Evolutionary conservation across 2,113 vertebrate genomes (phyloP).

Genomic region (Sebastes schlegelii): DNA sequence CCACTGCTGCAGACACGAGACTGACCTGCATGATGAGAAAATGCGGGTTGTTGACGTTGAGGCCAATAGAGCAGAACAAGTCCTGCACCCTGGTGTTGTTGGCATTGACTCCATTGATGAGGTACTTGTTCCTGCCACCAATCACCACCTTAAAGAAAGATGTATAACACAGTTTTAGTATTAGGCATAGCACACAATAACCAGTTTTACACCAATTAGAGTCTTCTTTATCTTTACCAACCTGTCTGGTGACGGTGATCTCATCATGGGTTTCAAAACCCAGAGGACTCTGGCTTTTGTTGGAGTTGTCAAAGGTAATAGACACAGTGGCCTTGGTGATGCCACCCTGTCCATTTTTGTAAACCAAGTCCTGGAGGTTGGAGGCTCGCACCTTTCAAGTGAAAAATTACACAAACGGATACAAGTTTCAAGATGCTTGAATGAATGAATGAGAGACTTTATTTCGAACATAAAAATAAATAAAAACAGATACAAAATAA

Average conservation of each 20-base stretch:
- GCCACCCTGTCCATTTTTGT: conserved; percentile 95
- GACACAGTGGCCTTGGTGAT: conserved; percentile 93
- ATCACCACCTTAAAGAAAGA: conserved; percentile 84
- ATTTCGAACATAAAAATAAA: too few relatives aligned
- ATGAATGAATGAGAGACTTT: too few relatives aligned
- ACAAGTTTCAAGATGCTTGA: not conserved
- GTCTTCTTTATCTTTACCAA: conserved; percentile 49
- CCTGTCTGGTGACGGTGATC: conserved; percentile 95
- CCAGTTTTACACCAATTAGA: not conserved
- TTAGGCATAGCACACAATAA: not conserved
- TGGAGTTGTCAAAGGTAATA: conserved; percentile 94
- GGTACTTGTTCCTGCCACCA: conserved; percentile 95
- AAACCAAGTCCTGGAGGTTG: conserved; percentile 94
- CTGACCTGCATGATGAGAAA: conserved; percentile 99
- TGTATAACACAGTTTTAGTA: not conserved
- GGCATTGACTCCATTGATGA: conserved; percentile 94
- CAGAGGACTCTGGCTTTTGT: conserved; percentile 93
- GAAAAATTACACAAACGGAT: not conserved
- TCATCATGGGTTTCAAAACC: conserved; percentile 93
- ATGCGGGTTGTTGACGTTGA: conserved; percentile 98
- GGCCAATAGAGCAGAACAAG: conserved; percentile 94
- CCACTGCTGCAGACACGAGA: not conserved
- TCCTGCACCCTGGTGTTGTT: conserved; percentile 92
- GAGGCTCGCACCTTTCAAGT: conserved; percentile 90
- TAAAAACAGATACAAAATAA: too few relatives aligned